Base-by-base conservation (phyloP, 2,797 vertebrate species). In the Miichthys miiuy region DNA sequence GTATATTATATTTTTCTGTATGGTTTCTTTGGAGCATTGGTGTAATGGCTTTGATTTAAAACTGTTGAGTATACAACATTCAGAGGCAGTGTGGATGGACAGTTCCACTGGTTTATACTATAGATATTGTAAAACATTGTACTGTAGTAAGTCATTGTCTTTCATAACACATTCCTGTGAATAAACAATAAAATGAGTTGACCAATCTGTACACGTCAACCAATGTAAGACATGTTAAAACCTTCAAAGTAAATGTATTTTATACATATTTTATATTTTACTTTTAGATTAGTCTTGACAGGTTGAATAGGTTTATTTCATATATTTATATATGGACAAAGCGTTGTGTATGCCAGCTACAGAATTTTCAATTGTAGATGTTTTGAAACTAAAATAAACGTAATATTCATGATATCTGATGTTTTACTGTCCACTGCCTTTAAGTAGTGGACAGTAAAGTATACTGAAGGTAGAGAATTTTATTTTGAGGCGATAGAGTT, bases 321-420 rank as follows among this genome's bases (percentile, higher is more conserved):
- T 51, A 21, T 11, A 51, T 51, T 51, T 50, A 51, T 38, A 9
- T 38, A 38, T 38, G 34, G 34, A 38, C 34, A 38, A 38, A 38
- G 34, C 34, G 9, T 38, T 38, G 34, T 38, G 34, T 38, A 38
- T 38, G 34, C 34, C 34, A 38, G 34, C 34, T 38, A 9, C 34
- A 38, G 8, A 38, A 38, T 38, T 38, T 38, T 38, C 34, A 38
- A 38, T 38, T 38, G 34, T 38, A 38, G 34, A 47, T 47, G 46
- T 47, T 47, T 8, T 38, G 34, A 18, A 54, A 54, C 13, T n/a
- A 48, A 55, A 68, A 67, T 72, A 61, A 79, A 67, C 27, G 14
- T 1, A 21, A 42, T 30, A 25, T 46, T 5, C 13, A 44, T 65
- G 3, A 14, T 11, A 30, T 42, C 3, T 27, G 25, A 18, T 64